These are phyloP conservation scores for Zosterops hypoxanthus DNA, from an alignment of 2,113 vertebrate species.

Conservation along the genomic window DNA sequence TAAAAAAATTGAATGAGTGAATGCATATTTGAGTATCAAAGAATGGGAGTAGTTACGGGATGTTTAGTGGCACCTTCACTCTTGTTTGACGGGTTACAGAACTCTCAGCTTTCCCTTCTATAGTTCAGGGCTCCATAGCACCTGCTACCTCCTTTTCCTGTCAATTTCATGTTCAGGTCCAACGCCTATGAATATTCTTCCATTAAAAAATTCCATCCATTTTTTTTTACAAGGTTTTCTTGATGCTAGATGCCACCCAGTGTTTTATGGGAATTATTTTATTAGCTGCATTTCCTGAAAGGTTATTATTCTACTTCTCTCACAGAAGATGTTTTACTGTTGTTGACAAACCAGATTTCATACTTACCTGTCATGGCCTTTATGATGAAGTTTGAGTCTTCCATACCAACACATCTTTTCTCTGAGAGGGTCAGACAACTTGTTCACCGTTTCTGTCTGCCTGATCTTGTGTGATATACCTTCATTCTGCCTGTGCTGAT, in stretches of 20 bases:
- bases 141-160: background rate
- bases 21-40: background rate
- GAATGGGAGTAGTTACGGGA: background rate
- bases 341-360: slow-evolving; percentile 15
- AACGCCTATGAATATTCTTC: background rate
- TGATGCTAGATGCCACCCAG: background rate
- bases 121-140: background rate
- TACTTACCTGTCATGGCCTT: background rate
- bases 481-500: background rate
- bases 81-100: background rate
- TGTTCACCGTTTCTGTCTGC: background rate
- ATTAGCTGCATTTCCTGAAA: slow-evolving; percentile 3
- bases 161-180: background rate
- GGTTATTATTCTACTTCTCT: background rate
- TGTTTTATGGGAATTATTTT: background rate
- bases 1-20: background rate
- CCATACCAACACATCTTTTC: background rate
- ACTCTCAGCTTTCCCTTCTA: background rate
- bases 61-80: background rate
- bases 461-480: background rate
- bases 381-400: background rate
- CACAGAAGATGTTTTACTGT: background rate
- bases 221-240: background rate
- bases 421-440: background rate
- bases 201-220: background rate